Evolutionary conservation across 2,797 vertebrate species (phyloP), one percentile per base, ranked within the genome.

Genomic region (Microchirus variegatus): DNA sequence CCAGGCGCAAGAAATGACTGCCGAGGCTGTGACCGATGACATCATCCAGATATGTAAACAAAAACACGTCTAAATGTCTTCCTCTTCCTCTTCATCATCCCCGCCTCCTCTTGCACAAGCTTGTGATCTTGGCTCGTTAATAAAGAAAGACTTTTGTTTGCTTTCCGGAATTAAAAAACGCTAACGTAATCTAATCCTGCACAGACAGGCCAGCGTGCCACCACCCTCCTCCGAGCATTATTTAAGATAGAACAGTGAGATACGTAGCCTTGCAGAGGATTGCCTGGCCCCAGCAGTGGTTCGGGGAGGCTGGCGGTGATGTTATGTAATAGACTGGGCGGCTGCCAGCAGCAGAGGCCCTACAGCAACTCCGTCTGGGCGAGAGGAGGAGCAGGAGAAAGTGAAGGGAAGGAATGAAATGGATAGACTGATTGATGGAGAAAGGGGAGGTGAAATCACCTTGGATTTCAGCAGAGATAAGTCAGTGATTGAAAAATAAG

Each of bases 321-420:
- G 75, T 90, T 90, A 91, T 87, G 82, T 82, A 88, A 90, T 59
- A 18, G 26, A 22, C 3, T 87, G 81, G 86, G 64, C 56, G 35
- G 73, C 77, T 65, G 87, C 89, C 88, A 91, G 63, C 74, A 78
- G 65, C 65, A 68, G 72, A 85, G 85, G 81, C 81, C 82, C 77
- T 65, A 45, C 58, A 67, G 83, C 78, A 52, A 52, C 80, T 68
- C 63, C n/a, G 59, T 80, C 79, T 75, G 67, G 59, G 70, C 66
- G 46, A 71, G 75, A 84, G 80, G 56, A 75, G 77, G 84, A 86
- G 78, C 61, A 10, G 47, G 44, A 66, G 54, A 41, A 18, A 6
- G 13, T 50, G 65, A 57, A 66, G 57, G 51, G 51, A 60, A 53
- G 70, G 70, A 77, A 58, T 22, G 53, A 78, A 70, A 75, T 38